Conservation (phyloP, 2,797 vertebrate species). For the Nannoperca australis region DNA sequence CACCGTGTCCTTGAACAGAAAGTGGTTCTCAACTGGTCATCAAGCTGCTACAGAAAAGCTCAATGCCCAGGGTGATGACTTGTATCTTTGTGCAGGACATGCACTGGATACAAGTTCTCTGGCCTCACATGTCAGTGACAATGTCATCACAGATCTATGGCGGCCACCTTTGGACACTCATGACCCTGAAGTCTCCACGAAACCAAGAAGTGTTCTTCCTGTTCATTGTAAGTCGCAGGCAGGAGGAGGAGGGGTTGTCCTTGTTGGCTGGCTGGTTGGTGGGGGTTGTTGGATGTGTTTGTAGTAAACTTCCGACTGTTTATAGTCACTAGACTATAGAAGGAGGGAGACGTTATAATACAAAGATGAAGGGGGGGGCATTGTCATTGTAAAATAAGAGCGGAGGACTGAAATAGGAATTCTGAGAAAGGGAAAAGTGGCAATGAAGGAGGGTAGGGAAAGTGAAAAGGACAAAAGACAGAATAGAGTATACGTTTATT, state of each 20-base stretch:
- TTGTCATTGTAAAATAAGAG: constrained; percentile 15
- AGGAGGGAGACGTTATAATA: background rate
- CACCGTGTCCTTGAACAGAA: constrained; percentile 49
- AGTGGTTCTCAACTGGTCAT: background rate
- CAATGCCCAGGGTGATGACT: background rate
- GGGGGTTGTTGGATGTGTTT: constrained; percentile 67
- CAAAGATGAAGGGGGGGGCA: constrained; percentile 9
- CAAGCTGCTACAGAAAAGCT: background rate
- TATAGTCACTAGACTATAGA: constrained; percentile 69
- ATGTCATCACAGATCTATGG: constrained; percentile 24
- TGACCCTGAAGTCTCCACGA: constrained; percentile 51
- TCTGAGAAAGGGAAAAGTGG: background rate
- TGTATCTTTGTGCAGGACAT: background rate
- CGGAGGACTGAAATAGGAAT: background rate
- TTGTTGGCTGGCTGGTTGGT: constrained; percentile 33
- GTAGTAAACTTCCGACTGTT: constrained; percentile 82
- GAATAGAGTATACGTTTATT: background rate
- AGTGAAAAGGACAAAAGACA: background rate
- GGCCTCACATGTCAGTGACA: background rate
- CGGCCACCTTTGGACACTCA: constrained; percentile 35
- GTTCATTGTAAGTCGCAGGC: constrained; percentile 33
- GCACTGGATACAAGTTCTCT: background rate
- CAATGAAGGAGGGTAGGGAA: background rate
- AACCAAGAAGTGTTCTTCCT: constrained; percentile 39
- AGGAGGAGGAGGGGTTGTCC: constrained; percentile 47